Percentiles rank a stretch among this genome's conserved stretches.
These are phyloP conservation scores for Scaptomyza hsui DNA, from an alignment of 1,140 invertebrate species.

Conservation along the genomic window DNA sequence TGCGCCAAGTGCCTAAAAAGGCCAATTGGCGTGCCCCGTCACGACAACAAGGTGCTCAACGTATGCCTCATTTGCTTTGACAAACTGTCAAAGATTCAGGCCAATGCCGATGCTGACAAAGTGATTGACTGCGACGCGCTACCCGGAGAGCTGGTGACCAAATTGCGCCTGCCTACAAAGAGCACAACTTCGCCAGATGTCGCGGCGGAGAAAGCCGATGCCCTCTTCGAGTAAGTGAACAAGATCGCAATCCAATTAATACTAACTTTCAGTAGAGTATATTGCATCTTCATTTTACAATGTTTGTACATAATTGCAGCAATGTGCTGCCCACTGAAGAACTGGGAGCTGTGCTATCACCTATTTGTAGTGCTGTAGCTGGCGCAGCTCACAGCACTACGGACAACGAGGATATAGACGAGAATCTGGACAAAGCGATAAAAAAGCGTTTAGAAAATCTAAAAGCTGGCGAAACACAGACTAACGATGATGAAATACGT, in stretches of 20 bases:
- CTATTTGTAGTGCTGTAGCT: conserved; percentile 44
- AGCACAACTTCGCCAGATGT: conserved; percentile 62
- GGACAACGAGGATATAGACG: conserved; percentile 61
- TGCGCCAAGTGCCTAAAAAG: conserved; percentile 87
- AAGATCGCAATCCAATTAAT: no score
- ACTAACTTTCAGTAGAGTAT: no score
- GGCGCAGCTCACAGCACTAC: conserved; percentile 64
- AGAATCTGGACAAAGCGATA: conserved; percentile 84
- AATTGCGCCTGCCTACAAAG: conserved; percentile 39
- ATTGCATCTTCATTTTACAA: no score
- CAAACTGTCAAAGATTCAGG: conserved; percentile 66
- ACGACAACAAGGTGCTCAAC: conserved; percentile 64
- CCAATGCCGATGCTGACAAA: conserved; percentile 59
- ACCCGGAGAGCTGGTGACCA: conserved; percentile 67
- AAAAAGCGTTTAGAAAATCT: conserved; percentile 86
- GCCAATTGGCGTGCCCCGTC: conserved; percentile 84
- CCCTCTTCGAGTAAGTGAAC: conserved; percentile 58
- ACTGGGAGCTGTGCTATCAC: conserved; percentile 65
- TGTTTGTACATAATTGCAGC: conserved; percentile 25
- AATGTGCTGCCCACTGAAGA: conserved; percentile 56
- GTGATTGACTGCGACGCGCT: conserved; percentile 70
- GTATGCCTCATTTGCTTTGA: conserved; percentile 78
- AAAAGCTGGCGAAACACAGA: conserved; percentile 80
- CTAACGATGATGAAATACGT: conserved; percentile 84
- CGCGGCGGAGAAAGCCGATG: conserved; percentile 50